phyloP scores from a whole-genome alignment of 2,888 invertebrate genomes.

The Melieria picta region DNA sequence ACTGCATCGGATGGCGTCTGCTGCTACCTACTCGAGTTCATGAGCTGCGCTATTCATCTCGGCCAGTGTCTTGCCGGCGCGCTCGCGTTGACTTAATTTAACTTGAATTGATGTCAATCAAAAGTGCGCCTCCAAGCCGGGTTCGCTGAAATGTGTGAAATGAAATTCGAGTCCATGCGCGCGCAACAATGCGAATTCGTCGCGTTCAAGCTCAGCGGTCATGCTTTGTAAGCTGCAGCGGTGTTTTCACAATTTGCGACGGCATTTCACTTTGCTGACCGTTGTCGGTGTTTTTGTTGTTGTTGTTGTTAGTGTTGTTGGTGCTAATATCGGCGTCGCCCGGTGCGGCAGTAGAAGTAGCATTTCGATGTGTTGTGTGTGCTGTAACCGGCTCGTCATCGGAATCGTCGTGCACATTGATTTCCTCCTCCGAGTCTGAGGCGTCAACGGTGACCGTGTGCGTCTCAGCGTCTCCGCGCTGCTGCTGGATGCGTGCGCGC shows the following conservation, averaged over 20 bases:
- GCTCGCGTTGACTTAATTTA: neutral
- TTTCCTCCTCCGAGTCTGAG: conserved; percentile 74
- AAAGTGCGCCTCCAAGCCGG: conserved; percentile 57
- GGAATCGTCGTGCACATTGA: conserved; percentile 81
- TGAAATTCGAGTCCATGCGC: conserved; percentile 20
- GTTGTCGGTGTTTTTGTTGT: conserved; percentile 9
- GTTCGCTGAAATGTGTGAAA: conserved; percentile 31
- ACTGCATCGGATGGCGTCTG: neutral
- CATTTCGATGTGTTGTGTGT: conserved; percentile 8
- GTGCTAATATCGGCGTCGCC: neutral
- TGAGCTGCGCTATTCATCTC: too few species aligned
- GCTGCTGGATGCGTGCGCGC: conserved; percentile 50
- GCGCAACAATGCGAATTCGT: neutral
- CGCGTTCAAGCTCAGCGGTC: conserved; percentile 53
- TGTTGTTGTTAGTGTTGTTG: conserved; percentile 16
- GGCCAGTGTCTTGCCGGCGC: too few species aligned
- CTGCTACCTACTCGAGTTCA: neutral
- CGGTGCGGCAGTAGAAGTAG: neutral
- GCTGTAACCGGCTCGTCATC: conserved; percentile 53
- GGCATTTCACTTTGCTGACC: conserved; percentile 27
- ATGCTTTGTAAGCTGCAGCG: conserved; percentile 65
- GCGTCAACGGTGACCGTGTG: conserved; percentile 57
- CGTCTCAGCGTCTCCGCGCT: conserved; percentile 36
- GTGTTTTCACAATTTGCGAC: conserved; percentile 46
- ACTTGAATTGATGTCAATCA: conserved; percentile 53